phyloP scores from a whole-genome alignment of 2,888 invertebrate genomes.

The Thumatha senex region DNA sequence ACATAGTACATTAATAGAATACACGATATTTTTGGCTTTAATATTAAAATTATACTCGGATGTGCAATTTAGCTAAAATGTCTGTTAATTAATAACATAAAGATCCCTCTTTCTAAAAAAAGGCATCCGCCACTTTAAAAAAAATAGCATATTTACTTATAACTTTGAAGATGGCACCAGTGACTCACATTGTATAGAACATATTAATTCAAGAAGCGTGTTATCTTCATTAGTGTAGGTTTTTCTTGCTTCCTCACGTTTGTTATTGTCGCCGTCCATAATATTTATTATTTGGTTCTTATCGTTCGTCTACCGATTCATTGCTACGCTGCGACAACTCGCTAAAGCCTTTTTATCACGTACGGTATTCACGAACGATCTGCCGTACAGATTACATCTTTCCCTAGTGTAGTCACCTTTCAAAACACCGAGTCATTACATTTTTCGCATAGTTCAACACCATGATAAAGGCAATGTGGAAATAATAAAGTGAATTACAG shows the following conservation, averaged over 20 bases:
- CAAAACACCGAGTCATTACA: slow-evolving; percentile 26
- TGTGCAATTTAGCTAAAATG: background rate
- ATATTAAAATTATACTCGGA: background rate
- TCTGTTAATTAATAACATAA: no score
- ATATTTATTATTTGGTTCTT: slow-evolving; percentile 10
- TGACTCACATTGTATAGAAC: no score
- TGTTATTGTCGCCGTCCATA: slow-evolving; percentile 3
- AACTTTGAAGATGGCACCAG: no score
- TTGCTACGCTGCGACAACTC: background rate
- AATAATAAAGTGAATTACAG: slow-evolving; percentile 34
- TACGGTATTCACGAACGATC: background rate
- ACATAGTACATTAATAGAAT: slow-evolving; percentile 5
- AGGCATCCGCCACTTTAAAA: no score
- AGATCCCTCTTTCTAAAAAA: no score
- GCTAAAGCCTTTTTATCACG: slow-evolving; percentile 4
- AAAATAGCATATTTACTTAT: no score
- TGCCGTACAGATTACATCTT: background rate
- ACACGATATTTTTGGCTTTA: slow-evolving; percentile 4
- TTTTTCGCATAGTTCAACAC: slow-evolving; percentile 14
- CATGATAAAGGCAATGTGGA: slow-evolving; percentile 14
- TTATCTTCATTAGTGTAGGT: no score
- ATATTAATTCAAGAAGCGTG: no score
- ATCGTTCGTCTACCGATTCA: slow-evolving; percentile 17
- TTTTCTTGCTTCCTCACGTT: background rate
- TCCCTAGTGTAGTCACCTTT: background rate